Conservation (phyloP, 2,888 invertebrate species). For the Napeogenes inachia region DNA sequence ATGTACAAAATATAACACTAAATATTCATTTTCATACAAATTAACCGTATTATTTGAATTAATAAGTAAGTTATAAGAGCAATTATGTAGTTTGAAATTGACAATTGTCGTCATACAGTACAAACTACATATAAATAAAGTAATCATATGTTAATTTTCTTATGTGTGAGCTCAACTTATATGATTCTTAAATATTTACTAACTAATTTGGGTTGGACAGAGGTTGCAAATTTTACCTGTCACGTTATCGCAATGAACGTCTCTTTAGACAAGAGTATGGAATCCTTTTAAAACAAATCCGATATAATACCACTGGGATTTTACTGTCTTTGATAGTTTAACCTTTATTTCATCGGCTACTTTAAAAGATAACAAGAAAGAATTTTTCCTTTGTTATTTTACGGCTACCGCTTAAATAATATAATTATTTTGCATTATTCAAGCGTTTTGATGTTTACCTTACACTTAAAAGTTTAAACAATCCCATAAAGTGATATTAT, state of each 20-base stretch:
- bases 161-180: background rate
- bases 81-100: no score
- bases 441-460: background rate
- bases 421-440: background rate
- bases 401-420: background rate
- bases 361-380: constrained; percentile 15
- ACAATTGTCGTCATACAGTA: no score
- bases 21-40: no score
- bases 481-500: background rate
- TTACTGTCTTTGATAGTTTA: constrained; percentile 26
- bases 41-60: no score
- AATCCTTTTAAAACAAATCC: constrained; percentile 49
- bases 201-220: constrained; percentile 45
- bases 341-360: constrained; percentile 41
- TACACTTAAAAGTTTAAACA: no score
- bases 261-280: constrained; percentile 50
- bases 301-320: constrained; percentile 45
- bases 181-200: constrained; percentile 27
- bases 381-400: constrained; percentile 1
- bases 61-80: no score
- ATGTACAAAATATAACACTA: no score
- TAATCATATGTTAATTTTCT: no score
- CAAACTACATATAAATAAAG: no score
- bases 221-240: constrained; percentile 55
- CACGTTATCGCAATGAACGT: constrained; percentile 54